phyloP scores from a whole-genome alignment of 1,140 invertebrate genomes.

The Lordiphosa clarofinis region DNA sequence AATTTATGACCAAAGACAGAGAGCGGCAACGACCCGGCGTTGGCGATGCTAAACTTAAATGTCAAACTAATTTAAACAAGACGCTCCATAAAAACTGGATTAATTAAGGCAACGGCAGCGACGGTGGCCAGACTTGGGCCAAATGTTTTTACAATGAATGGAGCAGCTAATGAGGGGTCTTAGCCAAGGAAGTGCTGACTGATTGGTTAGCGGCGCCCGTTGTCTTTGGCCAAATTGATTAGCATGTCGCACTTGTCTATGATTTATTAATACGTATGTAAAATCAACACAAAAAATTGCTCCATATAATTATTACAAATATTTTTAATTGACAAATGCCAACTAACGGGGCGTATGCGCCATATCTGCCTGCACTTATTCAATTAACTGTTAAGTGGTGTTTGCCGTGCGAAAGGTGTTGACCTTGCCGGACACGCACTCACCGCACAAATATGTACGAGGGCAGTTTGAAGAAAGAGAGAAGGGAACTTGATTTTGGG shows the following conservation, averaged over 20 bases:
- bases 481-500: too few species aligned
- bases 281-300: too few species aligned
- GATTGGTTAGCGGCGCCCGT: slow-evolving; percentile 8
- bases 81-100: slow-evolving; percentile 71
- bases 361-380: slow-evolving; percentile 43
- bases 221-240: too few species aligned
- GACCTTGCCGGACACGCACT: slow-evolving; percentile 28
- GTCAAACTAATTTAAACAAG: slow-evolving; percentile 76
- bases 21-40: slow-evolving; percentile 14
- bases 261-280: too few species aligned
- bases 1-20: slow-evolving; percentile 52
- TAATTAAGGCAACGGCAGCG: slow-evolving; percentile 60
- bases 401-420: slow-evolving; percentile 59
- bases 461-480: too few species aligned
- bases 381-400: slow-evolving; percentile 48
- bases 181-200: slow-evolving; percentile 5
- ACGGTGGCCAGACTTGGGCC: slow-evolving; percentile 7
- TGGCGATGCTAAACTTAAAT: slow-evolving; percentile 60
- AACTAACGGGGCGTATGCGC: slow-evolving; percentile 56
- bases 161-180: too few species aligned
- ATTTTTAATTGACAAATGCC: slow-evolving; percentile 71
- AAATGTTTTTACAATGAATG: slow-evolving; percentile 41
- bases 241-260: not conserved
- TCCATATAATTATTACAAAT: slow-evolving; percentile 51
- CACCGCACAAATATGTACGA: too few species aligned